phyloP scores from a whole-genome alignment of 2,888 invertebrate species.

The Hermaeophaga mercurialis region DNA sequence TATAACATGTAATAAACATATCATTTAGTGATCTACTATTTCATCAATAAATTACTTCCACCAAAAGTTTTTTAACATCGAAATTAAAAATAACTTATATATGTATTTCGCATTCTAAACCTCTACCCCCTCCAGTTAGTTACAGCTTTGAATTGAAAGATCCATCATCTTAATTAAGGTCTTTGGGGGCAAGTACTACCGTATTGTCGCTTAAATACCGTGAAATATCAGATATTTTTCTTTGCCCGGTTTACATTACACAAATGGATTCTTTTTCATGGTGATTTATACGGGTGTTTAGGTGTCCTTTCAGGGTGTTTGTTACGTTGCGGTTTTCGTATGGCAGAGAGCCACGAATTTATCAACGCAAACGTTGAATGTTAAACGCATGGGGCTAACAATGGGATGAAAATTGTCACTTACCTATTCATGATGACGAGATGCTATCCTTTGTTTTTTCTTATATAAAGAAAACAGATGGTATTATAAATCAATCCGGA shows the following conservation, averaged over 20 bases:
- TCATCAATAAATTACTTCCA: too few relatives aligned
- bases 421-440: too few relatives aligned
- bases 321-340: constrained; percentile 24
- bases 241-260: constrained; percentile 28
- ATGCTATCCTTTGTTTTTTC: too few relatives aligned
- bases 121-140: too few relatives aligned
- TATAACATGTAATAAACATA: too few relatives aligned
- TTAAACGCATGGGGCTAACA: background rate
- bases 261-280: constrained; percentile 40
- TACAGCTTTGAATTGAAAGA: constrained; percentile 28
- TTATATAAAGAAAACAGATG: too few relatives aligned
- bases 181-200: constrained; percentile 30
- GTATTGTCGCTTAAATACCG: constrained; percentile 38
- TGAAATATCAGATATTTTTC: constrained; percentile 35
- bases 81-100: too few relatives aligned
- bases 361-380: constrained; percentile 14
- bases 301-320: constrained; percentile 28
- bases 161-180: constrained; percentile 46
- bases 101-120: too few relatives aligned
- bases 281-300: constrained; percentile 34
- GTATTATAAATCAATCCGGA: too few relatives aligned
- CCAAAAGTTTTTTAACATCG: too few relatives aligned
- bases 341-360: constrained; percentile 28
- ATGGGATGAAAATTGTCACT: background rate
- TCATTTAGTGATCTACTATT: too few relatives aligned